Evolutionary conservation across 1,140 invertebrate species (phyloP), one percentile per base, ranked within the genome.

Genomic region (Calephelis nemesis): DNA sequence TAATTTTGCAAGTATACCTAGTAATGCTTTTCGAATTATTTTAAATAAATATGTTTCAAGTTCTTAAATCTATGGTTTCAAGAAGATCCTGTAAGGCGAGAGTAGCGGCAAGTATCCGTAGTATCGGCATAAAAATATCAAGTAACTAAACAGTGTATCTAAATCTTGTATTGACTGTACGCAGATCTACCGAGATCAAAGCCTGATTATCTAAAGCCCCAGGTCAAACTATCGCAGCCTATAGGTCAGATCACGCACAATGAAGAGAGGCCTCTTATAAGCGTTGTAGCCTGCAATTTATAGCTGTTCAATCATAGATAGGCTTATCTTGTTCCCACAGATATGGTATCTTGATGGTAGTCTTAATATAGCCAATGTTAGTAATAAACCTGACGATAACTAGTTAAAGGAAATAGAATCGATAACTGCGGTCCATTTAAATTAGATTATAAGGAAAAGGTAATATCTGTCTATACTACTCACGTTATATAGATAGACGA

Each of bases 211-310:
- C 42, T 19, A 48, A 42, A 47, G 62, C 65, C 65, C 65, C 49
- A 45, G 65, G 52, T 66, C 50, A 66, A 66, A 40, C 50, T 52
- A 54, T 58, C 39, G 65, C 13, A 66, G 54, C 19, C 50, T 52
- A 45, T 40, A 39, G 65, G 65, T 66, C 65, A 66, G 50, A 66
- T 58, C 65, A 66, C 65, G 65, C 65, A 66, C 65, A 66, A 65
- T 52, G 54, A 58, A 58, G 64, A 65, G 64, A 58, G 4, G 12
- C 40, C 19, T 30, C 48, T 50, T 65, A 65, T 45, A 65, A 54
- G 30, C 49, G n/a, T 15, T 30, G 49, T 45, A 52, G 42, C 39
- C 48, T 50, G 50, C 49, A 65, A 50, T 54, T 42, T 65, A 54
- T 45, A 52, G 49, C 54, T 45, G 52, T 66, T 58, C 40, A 66